Percentiles rank a stretch among this genome's conserved stretches.
Evolutionary conservation across 2,888 invertebrate genomes (phyloP).

Genomic region (Andrena bucephala): DNA sequence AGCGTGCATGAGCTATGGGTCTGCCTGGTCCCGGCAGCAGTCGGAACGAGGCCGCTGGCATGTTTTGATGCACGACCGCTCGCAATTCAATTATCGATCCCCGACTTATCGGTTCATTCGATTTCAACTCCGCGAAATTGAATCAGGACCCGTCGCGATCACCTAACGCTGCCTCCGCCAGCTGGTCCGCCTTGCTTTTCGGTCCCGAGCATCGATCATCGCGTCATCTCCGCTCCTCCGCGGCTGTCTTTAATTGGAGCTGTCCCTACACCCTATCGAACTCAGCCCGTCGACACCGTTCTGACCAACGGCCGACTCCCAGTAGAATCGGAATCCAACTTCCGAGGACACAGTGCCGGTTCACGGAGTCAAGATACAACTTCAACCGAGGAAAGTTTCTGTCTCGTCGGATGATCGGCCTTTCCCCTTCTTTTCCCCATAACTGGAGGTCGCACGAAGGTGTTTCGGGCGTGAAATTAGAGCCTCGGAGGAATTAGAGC

Average conservation of each 20-base stretch:
- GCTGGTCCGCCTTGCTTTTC: constrained; percentile 7
- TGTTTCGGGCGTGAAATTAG: not conserved
- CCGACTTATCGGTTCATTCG: constrained; percentile 61
- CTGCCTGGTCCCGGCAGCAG: constrained; percentile 45
- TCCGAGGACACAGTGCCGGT: not conserved
- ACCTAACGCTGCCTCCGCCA: constrained; percentile 13
- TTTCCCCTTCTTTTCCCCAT: not conserved
- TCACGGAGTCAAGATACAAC: not conserved
- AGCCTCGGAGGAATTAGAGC: not conserved
- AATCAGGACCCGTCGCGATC: constrained; percentile 14
- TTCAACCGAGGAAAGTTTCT: not conserved
- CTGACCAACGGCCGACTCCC: not conserved
- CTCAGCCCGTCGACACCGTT: not conserved
- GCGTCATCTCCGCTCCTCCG: constrained; percentile 7
- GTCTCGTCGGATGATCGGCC: not conserved
- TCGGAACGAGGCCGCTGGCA: constrained; percentile 61
- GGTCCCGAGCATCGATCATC: constrained; percentile 40
- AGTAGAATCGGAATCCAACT: not conserved
- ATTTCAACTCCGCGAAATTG: constrained; percentile 47
- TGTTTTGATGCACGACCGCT: constrained; percentile 74
- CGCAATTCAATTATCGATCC: constrained; percentile 72
- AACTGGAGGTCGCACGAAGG: not conserved
- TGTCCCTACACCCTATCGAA: not conserved
- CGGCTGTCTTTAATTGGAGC: constrained; percentile 26
- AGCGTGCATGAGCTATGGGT: constrained; percentile 72